These are phyloP conservation scores for Vandiemenella viatica DNA, from an alignment of 2,888 invertebrate genomes.

Conservation along the genomic window DNA sequence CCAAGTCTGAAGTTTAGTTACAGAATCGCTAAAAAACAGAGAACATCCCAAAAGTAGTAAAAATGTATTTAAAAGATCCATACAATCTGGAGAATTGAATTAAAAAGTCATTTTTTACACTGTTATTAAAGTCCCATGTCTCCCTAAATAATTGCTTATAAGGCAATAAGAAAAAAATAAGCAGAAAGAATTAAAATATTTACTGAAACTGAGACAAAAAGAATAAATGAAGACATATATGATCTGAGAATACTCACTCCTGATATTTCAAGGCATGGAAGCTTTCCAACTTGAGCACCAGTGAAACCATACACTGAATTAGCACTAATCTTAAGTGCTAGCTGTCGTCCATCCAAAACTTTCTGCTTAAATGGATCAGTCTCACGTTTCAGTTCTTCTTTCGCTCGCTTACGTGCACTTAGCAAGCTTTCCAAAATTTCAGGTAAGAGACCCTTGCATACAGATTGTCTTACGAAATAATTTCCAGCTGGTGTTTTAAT, in stretches of 20 bases:
- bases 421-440: slow-evolving; percentile 88
- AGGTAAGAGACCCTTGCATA: slow-evolving; percentile 83
- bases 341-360: slow-evolving; percentile 89
- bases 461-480: slow-evolving; percentile 72
- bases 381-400: slow-evolving; percentile 85
- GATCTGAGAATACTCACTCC: slow-evolving; percentile 51
- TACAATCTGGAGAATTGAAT: too few relatives aligned
- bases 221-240: too few relatives aligned
- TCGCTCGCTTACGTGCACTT: slow-evolving; percentile 84
- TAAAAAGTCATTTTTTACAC: too few relatives aligned
- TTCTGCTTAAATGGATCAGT: slow-evolving; percentile 86
- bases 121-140: too few relatives aligned
- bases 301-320: slow-evolving; percentile 99
- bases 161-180: too few relatives aligned
- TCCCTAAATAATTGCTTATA: too few relatives aligned
- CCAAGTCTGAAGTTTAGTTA: too few relatives aligned
- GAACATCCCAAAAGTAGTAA: too few relatives aligned
- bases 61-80: too few relatives aligned
- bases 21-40: too few relatives aligned
- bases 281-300: slow-evolving; percentile 92
- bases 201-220: too few relatives aligned
- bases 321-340: slow-evolving; percentile 95
- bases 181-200: too few relatives aligned
- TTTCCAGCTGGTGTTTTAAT: slow-evolving; percentile 84
- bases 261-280: slow-evolving; percentile 91